Evolutionary conservation across 2,797 vertebrate species (phyloP).

Genomic region (Gymnoscopelus braueri): DNA sequence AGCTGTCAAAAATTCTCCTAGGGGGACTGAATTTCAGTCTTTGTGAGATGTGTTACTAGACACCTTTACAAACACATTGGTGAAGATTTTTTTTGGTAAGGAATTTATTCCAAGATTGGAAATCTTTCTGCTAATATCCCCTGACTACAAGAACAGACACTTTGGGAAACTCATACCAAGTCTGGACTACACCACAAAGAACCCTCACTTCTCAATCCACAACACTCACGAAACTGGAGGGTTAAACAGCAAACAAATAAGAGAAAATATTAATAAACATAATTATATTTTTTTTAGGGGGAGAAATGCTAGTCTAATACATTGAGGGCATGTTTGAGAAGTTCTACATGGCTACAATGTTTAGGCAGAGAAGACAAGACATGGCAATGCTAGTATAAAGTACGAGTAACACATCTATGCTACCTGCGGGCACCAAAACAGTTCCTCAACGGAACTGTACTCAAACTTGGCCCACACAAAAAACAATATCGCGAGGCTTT

Average conservation of each 20-base stretch:
- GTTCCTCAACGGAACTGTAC: constrained; percentile 37
- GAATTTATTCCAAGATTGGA: no score
- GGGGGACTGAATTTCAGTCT: no score
- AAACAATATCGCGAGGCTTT: constrained; percentile 17
- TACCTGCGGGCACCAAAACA: constrained; percentile 54
- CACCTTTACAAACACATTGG: no score
- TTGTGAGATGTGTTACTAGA: no score
- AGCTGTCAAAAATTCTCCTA: no score
- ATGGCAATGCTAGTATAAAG: constrained; percentile 34
- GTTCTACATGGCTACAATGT: no score
- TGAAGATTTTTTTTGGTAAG: no score
- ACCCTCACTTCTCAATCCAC: constrained; percentile 67
- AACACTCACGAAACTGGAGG: constrained; percentile 36
- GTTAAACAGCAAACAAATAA: constrained; percentile 25
- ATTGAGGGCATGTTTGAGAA: no score
- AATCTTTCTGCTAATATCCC: no score
- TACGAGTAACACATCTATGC: constrained; percentile 65
- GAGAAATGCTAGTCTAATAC: no score
- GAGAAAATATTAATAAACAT: not conserved
- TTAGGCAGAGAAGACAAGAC: constrained; percentile 34
- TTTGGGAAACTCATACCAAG: constrained; percentile 53
- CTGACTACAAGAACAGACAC: constrained; percentile 54
- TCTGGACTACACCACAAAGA: constrained; percentile 60
- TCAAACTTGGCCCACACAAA: constrained; percentile 29
- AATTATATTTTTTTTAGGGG: not conserved